phyloP scores from a whole-genome alignment of 2,113 vertebrate genomes.

The Sinocyclocheilus anophthalmus region DNA sequence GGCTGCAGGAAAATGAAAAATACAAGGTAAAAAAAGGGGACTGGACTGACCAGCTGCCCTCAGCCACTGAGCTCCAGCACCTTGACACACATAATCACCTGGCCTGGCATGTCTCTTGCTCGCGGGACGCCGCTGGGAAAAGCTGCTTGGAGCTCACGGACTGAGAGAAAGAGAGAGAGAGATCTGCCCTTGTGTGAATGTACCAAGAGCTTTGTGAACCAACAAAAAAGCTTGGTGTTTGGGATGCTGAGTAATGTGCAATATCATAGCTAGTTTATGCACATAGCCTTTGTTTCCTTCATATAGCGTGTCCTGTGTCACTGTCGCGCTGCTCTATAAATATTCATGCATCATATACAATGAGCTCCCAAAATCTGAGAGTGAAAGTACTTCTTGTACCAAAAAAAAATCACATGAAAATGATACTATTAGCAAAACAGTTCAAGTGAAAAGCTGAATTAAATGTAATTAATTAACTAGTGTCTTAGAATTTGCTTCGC shows the following conservation, averaged over 20 bases:
- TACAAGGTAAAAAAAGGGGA: conserved; percentile 7
- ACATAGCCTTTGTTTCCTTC: too few species aligned
- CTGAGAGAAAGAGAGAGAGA: conserved; percentile 11
- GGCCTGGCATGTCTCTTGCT: not conserved
- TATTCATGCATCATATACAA: too few species aligned
- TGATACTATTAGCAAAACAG: too few species aligned
- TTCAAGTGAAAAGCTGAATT: too few species aligned
- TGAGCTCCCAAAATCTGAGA: too few species aligned
- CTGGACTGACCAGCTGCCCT: conserved; percentile 41
- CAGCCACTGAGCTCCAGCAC: conserved; percentile 11
- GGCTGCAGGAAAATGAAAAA: conserved; percentile 32
- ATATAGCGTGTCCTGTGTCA: too few species aligned
- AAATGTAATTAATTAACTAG: too few species aligned
- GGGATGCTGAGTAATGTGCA: conserved; percentile 17
- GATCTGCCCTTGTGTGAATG: conserved; percentile 32
- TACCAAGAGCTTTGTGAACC: conserved; percentile 38
- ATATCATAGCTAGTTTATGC: too few species aligned
- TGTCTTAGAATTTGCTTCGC: too few species aligned
- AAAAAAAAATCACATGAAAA: too few species aligned
- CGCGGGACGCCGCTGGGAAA: conserved; percentile 11
- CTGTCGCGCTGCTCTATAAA: too few species aligned
- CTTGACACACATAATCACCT: conserved; percentile 29
- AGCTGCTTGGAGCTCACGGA: conserved; percentile 13
- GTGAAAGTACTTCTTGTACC: too few species aligned
- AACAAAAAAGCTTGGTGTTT: conserved; percentile 7